Base-by-base conservation (phyloP, 1,140 invertebrate species). In the Pachyrhynchus sulphureomaculatus region DNA sequence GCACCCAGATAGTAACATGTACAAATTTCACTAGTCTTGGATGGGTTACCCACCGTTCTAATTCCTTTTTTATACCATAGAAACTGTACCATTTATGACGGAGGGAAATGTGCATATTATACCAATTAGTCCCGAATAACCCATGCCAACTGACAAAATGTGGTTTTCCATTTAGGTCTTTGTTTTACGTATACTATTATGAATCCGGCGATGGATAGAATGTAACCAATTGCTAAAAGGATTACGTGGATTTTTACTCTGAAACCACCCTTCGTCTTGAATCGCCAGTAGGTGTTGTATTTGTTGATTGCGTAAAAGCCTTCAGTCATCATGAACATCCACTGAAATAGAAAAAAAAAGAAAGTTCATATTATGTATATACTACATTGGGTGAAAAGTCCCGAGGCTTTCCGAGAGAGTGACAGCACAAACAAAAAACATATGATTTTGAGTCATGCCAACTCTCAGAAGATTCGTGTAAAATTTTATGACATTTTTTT, bases 81-180 rank as follows among this genome's bases (percentile, higher is more conserved):
- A 42, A 5, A 52, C 41, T n/a, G 64, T 44, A 17, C 71, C 71
- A 33, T 65, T 62, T 2, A 71, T 56, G 26, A 60, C 17, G 10
- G 62, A 57, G 1, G 65, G 62, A 23, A 65, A 52, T 15, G 52
- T 54, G 20, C 33, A 51, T 10, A 67, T 53, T 24, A 71, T 9
- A 18, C 34, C 62, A 21, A 68, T 59, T 0, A 72, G 39, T 9
- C n/a, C 71, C 71, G 37, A 71, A 68, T 21, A 69, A 32, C 8
- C 21, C 71, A 36, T 72, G 71, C 67, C 68, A 71, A 9, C 44
- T 59, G 20, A 48, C 61, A 44, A 69, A 72, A 49, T 72, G 71
- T 4, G 53, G 18, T 59, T 71, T 72, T 15, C 64, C 64, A 0
- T 52, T 39, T 8, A 53, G 39, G 21, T 68, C 60, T 62, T 72